A percentile compares a stretch with the other conserved stretches of the same genome.
phyloP scores from a whole-genome alignment of 2,797 vertebrate species.

The Muscicapa comitata region DNA sequence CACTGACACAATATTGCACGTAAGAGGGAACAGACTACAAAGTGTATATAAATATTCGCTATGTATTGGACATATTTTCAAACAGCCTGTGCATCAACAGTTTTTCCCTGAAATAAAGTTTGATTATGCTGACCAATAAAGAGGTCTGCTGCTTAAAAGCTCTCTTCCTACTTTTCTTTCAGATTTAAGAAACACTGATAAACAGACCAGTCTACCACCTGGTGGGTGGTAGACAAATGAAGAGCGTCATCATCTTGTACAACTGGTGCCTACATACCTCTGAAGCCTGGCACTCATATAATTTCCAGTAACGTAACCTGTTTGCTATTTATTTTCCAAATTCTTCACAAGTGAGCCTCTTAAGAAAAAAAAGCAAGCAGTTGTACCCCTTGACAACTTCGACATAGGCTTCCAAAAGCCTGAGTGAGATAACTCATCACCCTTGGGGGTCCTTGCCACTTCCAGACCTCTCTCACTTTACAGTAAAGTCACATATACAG shows the following conservation, averaged over 20 bases:
- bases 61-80: background rate
- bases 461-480: background rate
- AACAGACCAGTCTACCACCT: background rate
- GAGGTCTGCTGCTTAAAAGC: background rate
- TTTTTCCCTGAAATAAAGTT: background rate
- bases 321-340: background rate
- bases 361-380: background rate
- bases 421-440: background rate
- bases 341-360: background rate
- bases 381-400: background rate
- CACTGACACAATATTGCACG: background rate
- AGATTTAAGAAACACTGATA: background rate
- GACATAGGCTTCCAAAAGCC: background rate
- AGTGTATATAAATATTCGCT: background rate
- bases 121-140: background rate
- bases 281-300: background rate
- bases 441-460: background rate
- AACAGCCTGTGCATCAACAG: background rate
- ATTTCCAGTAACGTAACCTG: background rate
- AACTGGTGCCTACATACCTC: background rate
- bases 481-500: rapidly evolving
- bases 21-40: background rate
- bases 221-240: background rate
- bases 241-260: background rate
- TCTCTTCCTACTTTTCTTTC: background rate